These are phyloP conservation scores for Lacerta bilineata DNA, from an alignment of 2,797 vertebrate species.

Conservation along the genomic window DNA sequence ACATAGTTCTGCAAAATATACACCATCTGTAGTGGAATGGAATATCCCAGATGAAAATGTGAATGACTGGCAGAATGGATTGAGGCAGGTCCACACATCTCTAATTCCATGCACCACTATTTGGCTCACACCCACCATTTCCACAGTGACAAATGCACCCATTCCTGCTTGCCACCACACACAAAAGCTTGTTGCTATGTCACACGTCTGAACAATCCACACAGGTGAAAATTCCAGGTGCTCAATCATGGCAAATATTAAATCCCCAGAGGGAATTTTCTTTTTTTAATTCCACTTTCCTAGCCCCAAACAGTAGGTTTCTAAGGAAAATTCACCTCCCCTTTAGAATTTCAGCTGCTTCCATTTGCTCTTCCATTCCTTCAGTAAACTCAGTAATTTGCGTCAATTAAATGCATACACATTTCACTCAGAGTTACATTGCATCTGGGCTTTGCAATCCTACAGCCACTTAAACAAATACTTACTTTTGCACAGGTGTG, in stretches of 20 bases:
- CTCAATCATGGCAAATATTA: background rate
- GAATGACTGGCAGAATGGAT: too few relatives aligned
- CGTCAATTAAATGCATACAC: background rate
- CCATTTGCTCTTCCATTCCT: background rate
- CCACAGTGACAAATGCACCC: too few relatives aligned
- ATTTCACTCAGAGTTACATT: background rate
- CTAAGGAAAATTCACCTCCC: background rate
- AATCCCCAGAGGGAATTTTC: background rate
- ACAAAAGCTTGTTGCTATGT: background rate
- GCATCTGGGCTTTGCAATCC: background rate
- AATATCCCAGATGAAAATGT: too few relatives aligned
- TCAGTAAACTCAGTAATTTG: too few relatives aligned
- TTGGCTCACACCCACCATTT: background rate
- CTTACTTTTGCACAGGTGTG: background rate
- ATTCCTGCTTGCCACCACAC: background rate
- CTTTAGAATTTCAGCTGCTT: background rate
- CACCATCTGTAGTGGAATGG: too few relatives aligned
- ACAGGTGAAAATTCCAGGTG: background rate
- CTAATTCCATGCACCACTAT: background rate
- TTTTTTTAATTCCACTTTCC: background rate
- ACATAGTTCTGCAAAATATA: too few relatives aligned
- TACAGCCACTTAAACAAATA: background rate
- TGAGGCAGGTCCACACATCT: too few relatives aligned
- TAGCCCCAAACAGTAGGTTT: background rate
- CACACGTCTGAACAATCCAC: background rate